Conservation (phyloP, 2,888 invertebrate species). For the Tryphoninae sp. region DNA sequence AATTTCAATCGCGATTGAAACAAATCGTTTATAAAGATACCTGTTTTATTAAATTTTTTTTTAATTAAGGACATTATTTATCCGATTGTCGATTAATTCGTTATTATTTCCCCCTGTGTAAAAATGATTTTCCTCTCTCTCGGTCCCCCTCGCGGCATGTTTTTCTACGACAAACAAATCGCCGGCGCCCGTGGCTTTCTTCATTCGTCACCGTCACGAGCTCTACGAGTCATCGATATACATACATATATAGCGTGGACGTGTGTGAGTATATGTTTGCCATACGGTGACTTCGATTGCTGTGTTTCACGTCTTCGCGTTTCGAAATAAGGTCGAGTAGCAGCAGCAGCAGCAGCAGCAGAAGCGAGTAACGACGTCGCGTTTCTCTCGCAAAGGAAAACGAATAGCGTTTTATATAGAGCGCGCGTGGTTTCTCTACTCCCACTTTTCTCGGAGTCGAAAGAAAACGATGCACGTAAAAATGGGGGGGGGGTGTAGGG, state of each 20-base stretch:
- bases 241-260: background rate
- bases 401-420: conserved; percentile 14
- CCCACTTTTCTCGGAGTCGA: no score
- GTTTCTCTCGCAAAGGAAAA: conserved; percentile 31
- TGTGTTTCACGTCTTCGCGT: conserved; percentile 20
- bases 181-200: conserved; percentile 19
- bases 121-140: no score
- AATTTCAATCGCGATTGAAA: no score
- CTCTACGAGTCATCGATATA: background rate
- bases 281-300: background rate
- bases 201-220: conserved; percentile 6
- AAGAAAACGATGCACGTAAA: no score
- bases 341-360: background rate
- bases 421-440: background rate
- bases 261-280: background rate
- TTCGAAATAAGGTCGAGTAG: conserved; percentile 49
- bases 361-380: background rate
- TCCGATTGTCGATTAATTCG: no score
- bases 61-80: no score
- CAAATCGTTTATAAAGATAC: no score
- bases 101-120: no score
- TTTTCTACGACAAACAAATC: conserved; percentile 9
- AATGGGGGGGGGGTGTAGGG: no score
- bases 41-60: no score
- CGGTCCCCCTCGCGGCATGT: background rate